Evolutionary conservation across 2,888 invertebrate genomes (phyloP).

Genomic region (Coenonympha arcania): DNA sequence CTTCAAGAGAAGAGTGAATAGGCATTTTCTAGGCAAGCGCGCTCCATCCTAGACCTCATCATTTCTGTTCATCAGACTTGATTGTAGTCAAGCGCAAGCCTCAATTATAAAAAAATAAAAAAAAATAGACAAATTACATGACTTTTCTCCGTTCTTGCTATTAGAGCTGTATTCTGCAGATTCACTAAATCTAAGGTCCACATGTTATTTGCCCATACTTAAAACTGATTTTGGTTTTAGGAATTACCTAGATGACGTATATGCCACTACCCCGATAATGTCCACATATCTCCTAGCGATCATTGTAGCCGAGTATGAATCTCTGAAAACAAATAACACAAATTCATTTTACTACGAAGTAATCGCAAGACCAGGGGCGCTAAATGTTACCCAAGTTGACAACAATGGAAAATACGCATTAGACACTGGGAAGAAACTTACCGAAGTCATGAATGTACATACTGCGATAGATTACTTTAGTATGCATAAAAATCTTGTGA

Average conservation of each 20-base stretch:
- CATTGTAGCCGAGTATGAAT: conserved; percentile 76
- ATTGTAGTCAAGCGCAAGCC: too few relatives aligned
- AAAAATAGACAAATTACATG: too few relatives aligned
- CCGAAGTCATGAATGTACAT: conserved; percentile 71
- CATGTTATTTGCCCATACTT: too few relatives aligned
- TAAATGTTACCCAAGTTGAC: conserved; percentile 25
- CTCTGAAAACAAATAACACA: conserved; percentile 16
- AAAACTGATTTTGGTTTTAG: conserved; percentile 31
- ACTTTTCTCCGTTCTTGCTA: too few relatives aligned
- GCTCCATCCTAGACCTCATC: too few relatives aligned
- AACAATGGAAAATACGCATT: conserved; percentile 59
- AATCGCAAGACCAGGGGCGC: conserved; percentile 61
- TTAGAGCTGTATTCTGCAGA: too few relatives aligned
- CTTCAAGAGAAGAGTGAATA: too few relatives aligned
- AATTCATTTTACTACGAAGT: conserved; percentile 47
- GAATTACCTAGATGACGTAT: conserved; percentile 47
- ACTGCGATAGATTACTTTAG: conserved; percentile 65
- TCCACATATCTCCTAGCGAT: conserved; percentile 82
- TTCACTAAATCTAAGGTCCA: too few relatives aligned
- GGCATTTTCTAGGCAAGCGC: too few relatives aligned
- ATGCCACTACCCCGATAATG: conserved; percentile 61
- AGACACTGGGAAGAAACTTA: conserved; percentile 53
- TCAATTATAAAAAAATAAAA: too few relatives aligned
- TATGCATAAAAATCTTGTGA: conserved; percentile 55
- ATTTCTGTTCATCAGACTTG: too few relatives aligned